Conservation (phyloP, 1,140 invertebrate genomes). For the Hermetia illucens region DNA sequence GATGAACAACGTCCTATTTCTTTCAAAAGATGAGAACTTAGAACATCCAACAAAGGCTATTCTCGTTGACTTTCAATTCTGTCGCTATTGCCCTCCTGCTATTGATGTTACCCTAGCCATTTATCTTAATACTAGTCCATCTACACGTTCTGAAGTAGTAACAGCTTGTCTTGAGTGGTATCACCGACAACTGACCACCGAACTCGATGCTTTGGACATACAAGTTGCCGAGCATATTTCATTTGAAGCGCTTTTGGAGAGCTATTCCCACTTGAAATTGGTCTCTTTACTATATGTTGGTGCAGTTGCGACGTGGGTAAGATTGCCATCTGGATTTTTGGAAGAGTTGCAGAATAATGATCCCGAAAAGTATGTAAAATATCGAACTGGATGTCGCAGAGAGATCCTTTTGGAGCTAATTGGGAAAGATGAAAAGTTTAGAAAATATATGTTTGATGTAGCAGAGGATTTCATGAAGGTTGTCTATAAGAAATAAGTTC, state of each 20-base stretch:
- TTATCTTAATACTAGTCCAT: background rate
- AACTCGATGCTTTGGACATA: background rate
- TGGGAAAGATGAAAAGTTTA: background rate
- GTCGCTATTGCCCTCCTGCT: constrained; percentile 15
- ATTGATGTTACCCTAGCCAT: constrained; percentile 8
- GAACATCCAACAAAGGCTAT: too few species aligned
- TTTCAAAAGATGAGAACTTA: too few species aligned
- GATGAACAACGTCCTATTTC: constrained; percentile 46
- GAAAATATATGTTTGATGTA: background rate
- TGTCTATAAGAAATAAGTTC: constrained; percentile 1
- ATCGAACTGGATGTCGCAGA: background rate
- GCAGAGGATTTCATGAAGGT: constrained; percentile 1
- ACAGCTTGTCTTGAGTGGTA: background rate
- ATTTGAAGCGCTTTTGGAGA: background rate
- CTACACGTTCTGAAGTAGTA: background rate
- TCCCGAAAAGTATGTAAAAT: background rate
- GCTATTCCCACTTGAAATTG: background rate
- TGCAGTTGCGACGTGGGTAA: background rate
- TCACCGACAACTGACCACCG: background rate
- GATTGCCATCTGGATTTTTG: background rate
- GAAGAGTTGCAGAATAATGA: background rate
- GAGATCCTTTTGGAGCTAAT: background rate
- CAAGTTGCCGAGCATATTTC: background rate
- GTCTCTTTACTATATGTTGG: background rate
- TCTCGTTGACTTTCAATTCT: constrained; percentile 17